Evolutionary conservation across 2,113 vertebrate genomes (phyloP).

Genomic region (Clarias macrocephalus): DNA sequence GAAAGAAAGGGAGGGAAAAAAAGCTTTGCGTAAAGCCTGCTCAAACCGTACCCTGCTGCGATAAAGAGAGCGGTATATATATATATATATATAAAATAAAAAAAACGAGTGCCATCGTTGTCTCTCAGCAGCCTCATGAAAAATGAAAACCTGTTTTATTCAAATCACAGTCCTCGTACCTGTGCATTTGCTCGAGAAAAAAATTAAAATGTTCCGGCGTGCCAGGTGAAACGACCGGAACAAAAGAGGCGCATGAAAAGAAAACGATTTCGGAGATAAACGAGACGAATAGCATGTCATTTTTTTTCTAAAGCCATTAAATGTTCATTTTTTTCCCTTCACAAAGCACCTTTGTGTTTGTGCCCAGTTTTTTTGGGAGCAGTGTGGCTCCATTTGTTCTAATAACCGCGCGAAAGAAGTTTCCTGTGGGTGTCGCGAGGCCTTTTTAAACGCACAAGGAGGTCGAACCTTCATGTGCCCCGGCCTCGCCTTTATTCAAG

Average conservation of each 20-base stretch:
- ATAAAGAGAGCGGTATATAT: constrained; percentile 12
- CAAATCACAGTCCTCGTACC: constrained; percentile 23
- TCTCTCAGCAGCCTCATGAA: constrained; percentile 15
- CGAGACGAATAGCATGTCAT: neutral
- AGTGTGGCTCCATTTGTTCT: constrained; percentile 2
- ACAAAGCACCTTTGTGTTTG: constrained; percentile 9
- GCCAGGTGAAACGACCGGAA: neutral
- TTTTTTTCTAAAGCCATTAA: constrained; percentile 16
- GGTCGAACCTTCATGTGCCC: neutral
- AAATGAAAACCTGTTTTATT: constrained; percentile 32
- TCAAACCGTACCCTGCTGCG: constrained; percentile 16
- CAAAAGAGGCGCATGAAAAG: constrained; percentile 6
- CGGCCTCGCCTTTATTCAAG: neutral
- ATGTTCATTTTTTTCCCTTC: neutral
- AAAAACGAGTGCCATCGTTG: neutral
- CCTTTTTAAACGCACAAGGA: neutral
- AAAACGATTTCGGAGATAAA: constrained; percentile 28
- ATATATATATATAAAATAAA: too few relatives aligned
- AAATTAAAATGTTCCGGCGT: neutral
- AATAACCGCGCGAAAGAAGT: neutral
- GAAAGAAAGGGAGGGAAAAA: constrained; percentile 17
- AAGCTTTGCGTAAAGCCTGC: neutral
- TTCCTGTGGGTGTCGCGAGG: neutral
- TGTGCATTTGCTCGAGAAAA: neutral
- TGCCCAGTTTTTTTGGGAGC: neutral